phyloP scores from a whole-genome alignment of 2,113 vertebrate genomes.

The Charina bottae region DNA sequence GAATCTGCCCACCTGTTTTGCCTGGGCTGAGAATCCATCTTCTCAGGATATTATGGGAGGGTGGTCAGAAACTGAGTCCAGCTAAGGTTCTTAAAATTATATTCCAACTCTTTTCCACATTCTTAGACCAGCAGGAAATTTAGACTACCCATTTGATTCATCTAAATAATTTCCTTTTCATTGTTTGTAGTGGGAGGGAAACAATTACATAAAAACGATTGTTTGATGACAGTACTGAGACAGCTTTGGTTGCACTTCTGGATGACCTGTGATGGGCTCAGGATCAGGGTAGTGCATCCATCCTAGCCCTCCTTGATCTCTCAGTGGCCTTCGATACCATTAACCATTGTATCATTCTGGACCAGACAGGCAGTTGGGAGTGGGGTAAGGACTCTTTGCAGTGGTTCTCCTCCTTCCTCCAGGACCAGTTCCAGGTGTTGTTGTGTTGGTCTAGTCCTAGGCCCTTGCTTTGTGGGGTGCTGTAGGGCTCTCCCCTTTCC shows the following conservation, averaged over 20 bases:
- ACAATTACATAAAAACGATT: not conserved
- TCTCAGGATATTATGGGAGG: not conserved
- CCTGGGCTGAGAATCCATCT: not conserved
- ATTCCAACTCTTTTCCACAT: not conserved
- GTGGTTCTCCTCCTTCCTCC: not conserved
- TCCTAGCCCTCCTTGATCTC: not conserved
- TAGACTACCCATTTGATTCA: not conserved
- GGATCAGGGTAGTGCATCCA: not conserved
- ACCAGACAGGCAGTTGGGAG: not conserved
- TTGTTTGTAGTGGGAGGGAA: not conserved
- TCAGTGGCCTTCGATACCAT: not conserved
- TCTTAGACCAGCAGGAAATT: not conserved
- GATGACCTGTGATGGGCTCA: not conserved
- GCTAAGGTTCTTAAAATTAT: not conserved
- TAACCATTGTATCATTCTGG: not conserved
- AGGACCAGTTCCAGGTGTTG: not conserved
- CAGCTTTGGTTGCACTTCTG: not conserved
- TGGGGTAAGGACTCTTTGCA: not conserved
- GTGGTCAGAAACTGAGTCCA: not conserved
- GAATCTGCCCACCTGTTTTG: not conserved
- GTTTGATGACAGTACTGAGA: not conserved
- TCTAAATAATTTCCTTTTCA: not conserved
- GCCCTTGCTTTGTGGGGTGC: not conserved
- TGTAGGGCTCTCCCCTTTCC: not conserved
- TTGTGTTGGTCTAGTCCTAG: not conserved